A percentile compares a stretch with the other conserved stretches of the same genome.
phyloP scores from a whole-genome alignment of 2,113 vertebrate species.

The Psilopsiagon aurifrons region DNA sequence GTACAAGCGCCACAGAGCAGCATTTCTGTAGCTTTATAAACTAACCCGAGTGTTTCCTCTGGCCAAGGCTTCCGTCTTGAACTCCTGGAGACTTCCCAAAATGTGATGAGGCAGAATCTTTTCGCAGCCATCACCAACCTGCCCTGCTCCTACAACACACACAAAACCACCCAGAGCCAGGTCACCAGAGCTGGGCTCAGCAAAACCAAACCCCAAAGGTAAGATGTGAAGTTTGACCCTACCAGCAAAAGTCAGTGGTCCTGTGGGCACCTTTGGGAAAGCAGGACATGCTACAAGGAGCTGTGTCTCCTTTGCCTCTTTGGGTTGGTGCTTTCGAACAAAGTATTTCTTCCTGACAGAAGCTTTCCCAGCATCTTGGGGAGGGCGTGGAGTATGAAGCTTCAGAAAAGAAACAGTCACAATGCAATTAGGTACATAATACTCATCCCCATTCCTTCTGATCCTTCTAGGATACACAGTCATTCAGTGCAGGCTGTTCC shows the following conservation, averaged over 20 bases:
- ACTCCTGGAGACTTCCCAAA: constrained; percentile 86
- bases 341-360: constrained; percentile 49
- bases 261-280: neutral
- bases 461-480: neutral
- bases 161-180: neutral
- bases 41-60: constrained; percentile 81
- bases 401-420: constrained; percentile 47
- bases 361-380: constrained; percentile 44
- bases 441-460: neutral
- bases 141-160: constrained; percentile 59
- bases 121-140: constrained; percentile 62
- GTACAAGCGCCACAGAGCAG: neutral
- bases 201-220: neutral
- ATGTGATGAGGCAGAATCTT: constrained; percentile 88
- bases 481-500: neutral
- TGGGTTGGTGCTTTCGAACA: constrained; percentile 63
- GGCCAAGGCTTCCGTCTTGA: constrained; percentile 80
- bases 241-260: constrained; percentile 77
- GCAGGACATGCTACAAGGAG: constrained; percentile 68
- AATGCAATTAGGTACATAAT: neutral
- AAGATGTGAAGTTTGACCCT: neutral
- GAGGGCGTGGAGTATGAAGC: constrained; percentile 68
- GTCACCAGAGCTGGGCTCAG: neutral
- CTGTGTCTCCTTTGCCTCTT: constrained; percentile 25
- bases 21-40: neutral